These are phyloP conservation scores for Cataglyphis altisquamis DNA, from an alignment of 2,888 invertebrate genomes.

Conservation along the genomic window DNA sequence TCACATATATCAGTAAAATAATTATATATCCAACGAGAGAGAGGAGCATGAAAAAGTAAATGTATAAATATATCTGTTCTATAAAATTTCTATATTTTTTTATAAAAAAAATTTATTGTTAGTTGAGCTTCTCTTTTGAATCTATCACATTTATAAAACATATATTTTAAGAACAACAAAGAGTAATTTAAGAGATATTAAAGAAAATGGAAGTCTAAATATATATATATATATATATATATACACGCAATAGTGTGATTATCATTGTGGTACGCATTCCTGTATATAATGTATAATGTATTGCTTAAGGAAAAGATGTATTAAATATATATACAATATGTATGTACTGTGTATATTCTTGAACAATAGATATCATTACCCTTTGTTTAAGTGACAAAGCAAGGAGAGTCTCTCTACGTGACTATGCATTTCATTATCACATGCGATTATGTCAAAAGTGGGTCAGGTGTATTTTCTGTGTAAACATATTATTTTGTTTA, in stretches of 20 bases:
- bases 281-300: conserved; percentile 35
- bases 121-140: background rate
- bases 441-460: background rate
- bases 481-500: background rate
- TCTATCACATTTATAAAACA: conserved; percentile 1
- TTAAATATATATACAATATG: conserved; percentile 7
- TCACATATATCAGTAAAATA: background rate
- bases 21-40: conserved; percentile 5
- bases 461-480: background rate
- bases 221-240: background rate
- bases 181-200: conserved; percentile 9
- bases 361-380: background rate
- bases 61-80: conserved; percentile 28
- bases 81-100: conserved; percentile 30
- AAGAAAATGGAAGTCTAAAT: background rate
- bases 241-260: background rate
- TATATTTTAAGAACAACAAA: background rate
- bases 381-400: background rate
- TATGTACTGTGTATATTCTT: conserved; percentile 21
- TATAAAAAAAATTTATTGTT: conserved; percentile 2
- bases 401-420: background rate
- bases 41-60: background rate
- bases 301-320: conserved; percentile 7
- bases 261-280: conserved; percentile 14
- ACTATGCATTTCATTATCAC: background rate